These are phyloP conservation scores for Darwinula stevensoni DNA, from an alignment of 2,888 invertebrate genomes.

Conservation along the genomic window DNA sequence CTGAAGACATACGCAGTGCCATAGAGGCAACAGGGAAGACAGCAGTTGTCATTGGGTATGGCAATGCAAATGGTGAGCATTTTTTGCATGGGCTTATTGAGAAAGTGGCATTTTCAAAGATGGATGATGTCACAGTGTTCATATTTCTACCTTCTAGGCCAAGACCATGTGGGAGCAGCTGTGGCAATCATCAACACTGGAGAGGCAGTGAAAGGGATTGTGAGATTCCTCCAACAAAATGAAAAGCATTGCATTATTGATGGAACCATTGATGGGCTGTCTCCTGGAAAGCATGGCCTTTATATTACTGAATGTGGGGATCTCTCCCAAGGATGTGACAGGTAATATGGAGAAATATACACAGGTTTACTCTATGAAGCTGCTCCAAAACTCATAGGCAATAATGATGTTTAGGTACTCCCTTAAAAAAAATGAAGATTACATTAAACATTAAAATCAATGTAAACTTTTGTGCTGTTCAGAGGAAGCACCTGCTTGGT, in stretches of 20 bases:
- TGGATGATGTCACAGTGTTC: no score
- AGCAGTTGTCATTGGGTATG: conserved; percentile 49
- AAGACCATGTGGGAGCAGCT: conserved; percentile 23
- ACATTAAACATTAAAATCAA: no score
- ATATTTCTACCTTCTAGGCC: conserved; percentile 4
- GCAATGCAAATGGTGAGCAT: no score
- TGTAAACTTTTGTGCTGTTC: no score
- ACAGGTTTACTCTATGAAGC: neutral
- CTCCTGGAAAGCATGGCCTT: conserved; percentile 27
- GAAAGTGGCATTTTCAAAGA: no score
- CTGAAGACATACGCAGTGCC: conserved; percentile 23
- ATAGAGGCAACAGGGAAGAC: conserved; percentile 30
- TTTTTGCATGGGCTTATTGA: no score
- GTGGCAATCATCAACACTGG: conserved; percentile 30
- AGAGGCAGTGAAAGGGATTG: conserved; percentile 31
- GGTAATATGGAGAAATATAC: conserved; percentile 18
- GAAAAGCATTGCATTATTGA: conserved; percentile 36
- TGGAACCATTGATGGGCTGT: conserved; percentile 50
- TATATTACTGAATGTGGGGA: conserved; percentile 42
- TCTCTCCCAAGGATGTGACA: conserved; percentile 28
- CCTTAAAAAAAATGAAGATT: no score
- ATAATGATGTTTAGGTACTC: no score
- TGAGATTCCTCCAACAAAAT: conserved; percentile 35
- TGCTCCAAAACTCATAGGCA: no score
- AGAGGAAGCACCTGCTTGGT: no score